Base-by-base conservation (phyloP, 2,797 vertebrate species). In the Schizothorax lantsangensis region DNA sequence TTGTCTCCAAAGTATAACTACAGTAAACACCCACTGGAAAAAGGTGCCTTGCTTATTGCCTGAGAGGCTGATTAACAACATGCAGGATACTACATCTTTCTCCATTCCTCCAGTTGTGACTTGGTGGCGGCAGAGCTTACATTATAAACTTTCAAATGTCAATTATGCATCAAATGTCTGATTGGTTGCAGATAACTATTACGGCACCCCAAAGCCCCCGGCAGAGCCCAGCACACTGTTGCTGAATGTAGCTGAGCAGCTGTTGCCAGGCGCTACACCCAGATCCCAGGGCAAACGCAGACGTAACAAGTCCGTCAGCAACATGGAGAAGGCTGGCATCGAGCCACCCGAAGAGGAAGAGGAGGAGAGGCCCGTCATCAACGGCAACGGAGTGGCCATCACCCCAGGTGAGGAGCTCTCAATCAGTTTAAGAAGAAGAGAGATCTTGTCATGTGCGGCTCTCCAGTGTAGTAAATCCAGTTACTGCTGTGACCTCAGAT, bases 301-400 rank as follows among this genome's bases (percentile, higher is more conserved):
- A 92, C 96, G 98, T 88, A 99, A 99, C 95, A 99, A 99, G 91
- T 99, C 98, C 30, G 97, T 99, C 92, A 99, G 97, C 95, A 98
- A 98, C 94, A 99, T 99, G 98, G 98, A 99, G 92, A 99, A 98
- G 93, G 96, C 97, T 66, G 96, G 97, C 91, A 95, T 98, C 90
- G 98, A 98, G 89, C 97, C 98, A 45, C 98, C 97, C 0, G 98
- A 98, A 92, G 98, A 99, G 79, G 98, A 99, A 74, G 97, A 97
- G 91, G 98, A 99, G 91, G 97, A 99, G 93, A 97, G 95, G 90
- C 96, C 97, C 85, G 93, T 97, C 59, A 94, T 99, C 95, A 99
- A 98, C 26, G 98, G 98, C 92, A 98, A 98, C 86, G 96, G 97
- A 0, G 92, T 96, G 15, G 95, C 96, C 43, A 93, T 97, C 92